Base-by-base conservation (phyloP, 53 echinoderm and acorn worm species). In the Luidia sarsii region DNA sequence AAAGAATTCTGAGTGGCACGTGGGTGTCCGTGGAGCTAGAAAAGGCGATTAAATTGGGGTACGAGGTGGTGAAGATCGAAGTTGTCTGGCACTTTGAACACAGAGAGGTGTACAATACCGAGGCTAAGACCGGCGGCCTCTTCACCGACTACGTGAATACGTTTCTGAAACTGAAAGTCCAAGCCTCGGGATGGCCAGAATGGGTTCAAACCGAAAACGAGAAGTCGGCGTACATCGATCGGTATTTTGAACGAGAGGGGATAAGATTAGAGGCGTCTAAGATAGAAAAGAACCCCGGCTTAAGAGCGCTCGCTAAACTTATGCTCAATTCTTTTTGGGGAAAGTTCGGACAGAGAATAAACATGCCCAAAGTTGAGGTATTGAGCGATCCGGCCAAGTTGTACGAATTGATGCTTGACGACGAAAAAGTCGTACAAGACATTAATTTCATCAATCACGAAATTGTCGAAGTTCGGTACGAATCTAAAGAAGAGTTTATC, bases 241-340 rank as follows among this genome's bases (percentile, higher is more conserved):
- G 70, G 7, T 89, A 86, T 59, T n/a, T 11, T 9, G 55, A 34
- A 25, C 57, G 49, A 19, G 89, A 89, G 56, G 92, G 92, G 7
- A 89, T 89, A 56, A 21, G 7, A 1, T 59, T 92, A n/a, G n/a
- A n/a, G n/a, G n/a, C n/a, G n/a, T n/a, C n/a, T n/a, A n/a, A n/a
- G n/a, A n/a, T n/a, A n/a, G 41, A 83, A 23, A 68, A 90, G 33
- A 91, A 94, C 57, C 85, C 88, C 0, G 91, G 83, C 22, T 41
- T 88, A 11, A 49, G 94, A 27, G 85, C 83, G 9, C 71, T 91
- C 0, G 72, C 83, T 4, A 94, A 88, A 79, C 52, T 88, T 5
- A 81, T 88, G 87, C 48, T 90, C 7, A 87, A 93, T 43, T 57
- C 48, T 15, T 87, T 93, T 22, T 90, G 93, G 93, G 93, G 92